Evolutionary conservation across 2,797 vertebrate species (phyloP).

Genomic region (Enteromius mattozi): DNA sequence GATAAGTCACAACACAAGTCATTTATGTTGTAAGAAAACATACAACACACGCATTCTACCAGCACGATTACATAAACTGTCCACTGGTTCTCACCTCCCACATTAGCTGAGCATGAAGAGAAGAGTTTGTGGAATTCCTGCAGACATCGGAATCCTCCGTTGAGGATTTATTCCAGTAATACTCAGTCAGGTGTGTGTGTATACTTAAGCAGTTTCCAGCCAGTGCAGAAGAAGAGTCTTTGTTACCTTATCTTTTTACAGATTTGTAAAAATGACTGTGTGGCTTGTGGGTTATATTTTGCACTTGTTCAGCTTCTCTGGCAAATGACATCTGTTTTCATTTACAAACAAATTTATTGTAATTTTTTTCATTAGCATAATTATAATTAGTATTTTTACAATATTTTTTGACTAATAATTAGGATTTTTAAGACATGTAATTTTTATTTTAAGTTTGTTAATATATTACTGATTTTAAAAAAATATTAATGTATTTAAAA

Average conservation of each 20-base stretch:
- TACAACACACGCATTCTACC: background rate
- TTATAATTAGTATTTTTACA: no score
- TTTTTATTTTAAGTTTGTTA: no score
- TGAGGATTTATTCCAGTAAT: constrained; percentile 1
- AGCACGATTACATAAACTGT: constrained; percentile 42
- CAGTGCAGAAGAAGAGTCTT: background rate
- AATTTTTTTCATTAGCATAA: no score
- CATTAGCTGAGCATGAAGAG: background rate
- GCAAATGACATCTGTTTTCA: background rate
- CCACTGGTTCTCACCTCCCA: constrained; percentile 26
- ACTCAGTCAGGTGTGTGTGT: background rate
- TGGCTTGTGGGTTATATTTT: background rate
- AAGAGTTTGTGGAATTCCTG: background rate
- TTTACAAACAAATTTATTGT: background rate
- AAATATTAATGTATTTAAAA: no score
- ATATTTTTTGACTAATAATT: no score
- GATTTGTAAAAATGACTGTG: background rate
- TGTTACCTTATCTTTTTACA: background rate
- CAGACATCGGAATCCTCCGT: background rate
- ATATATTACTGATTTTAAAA: no score
- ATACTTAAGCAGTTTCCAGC: background rate
- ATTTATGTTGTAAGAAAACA: background rate
- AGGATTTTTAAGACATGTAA: no score
- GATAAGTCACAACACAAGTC: constrained; percentile 16
- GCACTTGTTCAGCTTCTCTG: background rate